Percentiles rank a stretch among this genome's conserved stretches.
Evolutionary conservation across 2,797 vertebrate genomes (phyloP).

Genomic region (Pseudocheirus occidentalis): DNA sequence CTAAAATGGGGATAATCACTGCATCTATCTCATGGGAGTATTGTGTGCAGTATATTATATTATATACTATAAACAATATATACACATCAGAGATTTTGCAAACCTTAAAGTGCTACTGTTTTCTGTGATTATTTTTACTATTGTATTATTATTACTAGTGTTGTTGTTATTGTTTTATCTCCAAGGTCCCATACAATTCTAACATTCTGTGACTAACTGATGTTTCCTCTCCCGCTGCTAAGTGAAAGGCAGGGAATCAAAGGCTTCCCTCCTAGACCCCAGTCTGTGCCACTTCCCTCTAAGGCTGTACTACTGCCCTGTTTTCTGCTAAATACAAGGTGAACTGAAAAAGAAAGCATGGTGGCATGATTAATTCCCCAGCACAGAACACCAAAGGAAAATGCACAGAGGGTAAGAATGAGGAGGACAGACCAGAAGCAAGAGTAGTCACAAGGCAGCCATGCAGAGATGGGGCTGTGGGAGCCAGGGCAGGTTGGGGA

Average conservation of each 20-base stretch:
- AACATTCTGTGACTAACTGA: neutral
- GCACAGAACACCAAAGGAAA: constrained; percentile 54
- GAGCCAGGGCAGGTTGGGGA: constrained; percentile 15
- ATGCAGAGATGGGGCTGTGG: neutral
- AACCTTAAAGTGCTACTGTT: neutral
- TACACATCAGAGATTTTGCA: neutral
- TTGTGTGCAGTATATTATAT: neutral
- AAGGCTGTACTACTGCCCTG: neutral
- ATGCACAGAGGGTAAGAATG: neutral
- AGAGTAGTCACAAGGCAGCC: neutral
- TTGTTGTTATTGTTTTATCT: neutral
- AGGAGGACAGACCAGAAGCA: neutral
- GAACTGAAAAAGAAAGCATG: constrained; percentile 59
- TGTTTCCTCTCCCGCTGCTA: neutral
- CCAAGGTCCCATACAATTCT: neutral
- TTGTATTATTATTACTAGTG: too few species aligned
- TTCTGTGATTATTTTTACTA: too few species aligned
- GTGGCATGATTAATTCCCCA: constrained; percentile 52
- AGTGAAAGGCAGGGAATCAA: neutral
- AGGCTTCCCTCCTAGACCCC: constrained; percentile 1
- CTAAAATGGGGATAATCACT: neutral
- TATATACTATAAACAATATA: neutral
- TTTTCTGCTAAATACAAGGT: constrained; percentile 19
- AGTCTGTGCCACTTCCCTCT: neutral
- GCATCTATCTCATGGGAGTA: neutral